These are phyloP conservation scores for Drosophila dives DNA, from an alignment of 2,888 invertebrate species.

Conservation along the genomic window DNA sequence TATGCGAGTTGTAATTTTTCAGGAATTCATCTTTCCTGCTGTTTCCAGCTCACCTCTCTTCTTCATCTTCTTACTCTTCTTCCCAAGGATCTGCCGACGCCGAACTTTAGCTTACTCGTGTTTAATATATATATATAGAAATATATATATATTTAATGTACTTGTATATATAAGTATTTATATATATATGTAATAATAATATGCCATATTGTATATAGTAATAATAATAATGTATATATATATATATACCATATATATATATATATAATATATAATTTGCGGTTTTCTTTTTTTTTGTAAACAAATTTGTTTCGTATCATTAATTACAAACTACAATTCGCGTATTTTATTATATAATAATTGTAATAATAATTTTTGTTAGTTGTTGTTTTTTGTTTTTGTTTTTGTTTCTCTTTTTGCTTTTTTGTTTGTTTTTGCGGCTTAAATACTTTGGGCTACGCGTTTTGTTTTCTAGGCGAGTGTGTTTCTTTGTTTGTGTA, in stretches of 20 bases:
- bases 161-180: conserved; percentile 49
- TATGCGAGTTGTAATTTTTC: conserved; percentile 16
- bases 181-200: conserved; percentile 70
- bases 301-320: conserved; percentile 73
- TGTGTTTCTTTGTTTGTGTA: conserved; percentile 17
- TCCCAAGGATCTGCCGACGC: conserved; percentile 37
- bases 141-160: conserved; percentile 34
- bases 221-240: conserved; percentile 69
- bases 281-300: conserved; percentile 64
- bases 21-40: conserved; percentile 16
- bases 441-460: conserved; percentile 76
- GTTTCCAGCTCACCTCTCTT: conserved; percentile 23
- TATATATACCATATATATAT: conserved; percentile 42
- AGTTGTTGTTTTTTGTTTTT: conserved; percentile 46
- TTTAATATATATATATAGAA: conserved; percentile 43
- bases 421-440: conserved; percentile 69
- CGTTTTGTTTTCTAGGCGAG: conserved; percentile 63
- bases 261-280: conserved; percentile 73
- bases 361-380: conserved; percentile 70
- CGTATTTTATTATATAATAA: conserved; percentile 63
- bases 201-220: conserved; percentile 78
- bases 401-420: conserved; percentile 32
- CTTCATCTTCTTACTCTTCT: conserved; percentile 1
- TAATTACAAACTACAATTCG: conserved; percentile 80
- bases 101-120: conserved; percentile 55